A percentile compares a stretch with the other conserved stretches of the same genome.
These are phyloP conservation scores for Hippocampus zosterae DNA, from an alignment of 2,113 vertebrate species.

Conservation along the genomic window DNA sequence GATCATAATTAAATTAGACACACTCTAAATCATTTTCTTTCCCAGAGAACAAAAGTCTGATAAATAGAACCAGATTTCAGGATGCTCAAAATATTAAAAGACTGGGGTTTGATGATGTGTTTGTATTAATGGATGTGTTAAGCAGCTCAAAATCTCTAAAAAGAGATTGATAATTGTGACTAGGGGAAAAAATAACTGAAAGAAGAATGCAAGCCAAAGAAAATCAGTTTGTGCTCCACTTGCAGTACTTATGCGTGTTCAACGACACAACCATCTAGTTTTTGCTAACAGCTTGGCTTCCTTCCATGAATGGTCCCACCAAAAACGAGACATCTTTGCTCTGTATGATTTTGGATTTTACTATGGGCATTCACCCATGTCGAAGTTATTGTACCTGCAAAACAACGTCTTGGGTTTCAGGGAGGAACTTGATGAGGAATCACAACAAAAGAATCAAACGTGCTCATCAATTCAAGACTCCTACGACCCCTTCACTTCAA, in stretches of 20 bases:
- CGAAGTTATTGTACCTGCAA: conserved; percentile 24
- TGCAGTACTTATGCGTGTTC: conserved; percentile 7
- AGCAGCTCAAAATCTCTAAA: no score
- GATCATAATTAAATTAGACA: conserved; percentile 22
- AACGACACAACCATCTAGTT: conserved; percentile 1
- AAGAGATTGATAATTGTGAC: background rate
- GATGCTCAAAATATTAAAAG: no score
- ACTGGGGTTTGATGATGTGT: no score
- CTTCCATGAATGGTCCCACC: background rate
- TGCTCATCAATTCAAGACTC: conserved; percentile 50
- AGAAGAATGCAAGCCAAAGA: conserved; percentile 29
- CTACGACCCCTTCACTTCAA: background rate
- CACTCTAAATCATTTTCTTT: no score
- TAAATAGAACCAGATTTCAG: no score
- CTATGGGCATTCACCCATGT: conserved; percentile 40
- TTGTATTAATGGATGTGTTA: no score
- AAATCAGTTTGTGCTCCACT: background rate
- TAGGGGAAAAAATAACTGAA: conserved; percentile 1
- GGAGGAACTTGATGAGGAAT: conserved; percentile 52
- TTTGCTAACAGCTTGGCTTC: background rate
- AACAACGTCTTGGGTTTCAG: conserved; percentile 36
- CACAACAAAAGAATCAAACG: conserved; percentile 22
- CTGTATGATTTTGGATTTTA: conserved; percentile 6
- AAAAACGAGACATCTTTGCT: background rate
- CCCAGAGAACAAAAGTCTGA: no score